Percentiles rank a stretch among this genome's conserved stretches.
Evolutionary conservation across 2,888 invertebrate genomes (phyloP).

Genomic region (Trachelus troglodyta): DNA sequence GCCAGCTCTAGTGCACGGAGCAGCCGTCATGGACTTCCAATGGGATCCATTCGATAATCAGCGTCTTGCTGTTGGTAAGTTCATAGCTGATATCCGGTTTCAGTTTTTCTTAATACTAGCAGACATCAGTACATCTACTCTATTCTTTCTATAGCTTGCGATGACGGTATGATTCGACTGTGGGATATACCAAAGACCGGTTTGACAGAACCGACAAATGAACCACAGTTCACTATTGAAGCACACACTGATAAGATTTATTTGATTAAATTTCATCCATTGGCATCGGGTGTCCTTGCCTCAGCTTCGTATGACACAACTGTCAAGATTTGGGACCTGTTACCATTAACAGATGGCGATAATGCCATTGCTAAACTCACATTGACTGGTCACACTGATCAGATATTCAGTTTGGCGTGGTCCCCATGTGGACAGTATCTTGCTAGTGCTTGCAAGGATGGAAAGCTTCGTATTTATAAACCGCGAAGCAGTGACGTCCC

Average conservation of each 20-base stretch:
- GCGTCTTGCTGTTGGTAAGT: constrained; percentile 79
- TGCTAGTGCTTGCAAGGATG: constrained; percentile 92
- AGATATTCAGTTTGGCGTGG: constrained; percentile 94
- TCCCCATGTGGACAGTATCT: constrained; percentile 89
- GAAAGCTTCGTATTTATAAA: constrained; percentile 82
- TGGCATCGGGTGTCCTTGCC: constrained; percentile 86
- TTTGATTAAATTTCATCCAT: constrained; percentile 90
- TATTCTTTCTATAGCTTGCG: constrained; percentile 74
- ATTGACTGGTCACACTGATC: constrained; percentile 83
- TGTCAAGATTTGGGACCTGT: constrained; percentile 88
- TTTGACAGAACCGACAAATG: constrained; percentile 82
- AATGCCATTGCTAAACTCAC: constrained; percentile 74
- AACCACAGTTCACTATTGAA: constrained; percentile 75
- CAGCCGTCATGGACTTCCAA: constrained; percentile 90
- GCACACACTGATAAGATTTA: constrained; percentile 94
- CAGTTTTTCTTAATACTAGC: not conserved
- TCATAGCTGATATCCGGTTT: not conserved
- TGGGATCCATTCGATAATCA: constrained; percentile 93
- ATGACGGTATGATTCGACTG: constrained; percentile 84
- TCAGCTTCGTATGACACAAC: constrained; percentile 92
- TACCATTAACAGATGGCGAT: constrained; percentile 55
- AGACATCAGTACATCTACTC: not conserved
- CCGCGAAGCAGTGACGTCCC: constrained; percentile 78
- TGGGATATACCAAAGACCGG: constrained; percentile 81
- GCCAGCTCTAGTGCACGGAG: constrained; percentile 90